Base-by-base conservation (phyloP, 2,113 vertebrate genomes). In the Pseudorectes ferrugineus region DNA sequence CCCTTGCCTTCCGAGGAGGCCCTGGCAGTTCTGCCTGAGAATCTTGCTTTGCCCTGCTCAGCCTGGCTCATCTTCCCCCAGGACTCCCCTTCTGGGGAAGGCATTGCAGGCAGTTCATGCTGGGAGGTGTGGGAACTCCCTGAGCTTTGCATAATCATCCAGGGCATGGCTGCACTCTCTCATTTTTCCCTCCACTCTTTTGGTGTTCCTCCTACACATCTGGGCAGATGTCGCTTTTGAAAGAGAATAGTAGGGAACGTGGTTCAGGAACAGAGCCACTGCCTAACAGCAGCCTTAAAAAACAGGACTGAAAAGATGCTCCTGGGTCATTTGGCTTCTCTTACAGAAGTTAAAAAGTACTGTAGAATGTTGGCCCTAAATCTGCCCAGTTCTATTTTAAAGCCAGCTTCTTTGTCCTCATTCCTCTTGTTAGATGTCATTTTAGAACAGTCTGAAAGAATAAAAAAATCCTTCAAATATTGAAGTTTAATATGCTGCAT, bases 121-220 rank as follows among this genome's bases (percentile, higher is more conserved):
- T 14, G 4, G 11, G 36, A 85, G 45, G 5, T 52, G 40, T 31
- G 66, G 74, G 45, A 87, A 7, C 74, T n/a, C 35, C 35, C 36
- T 21, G 15, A 10, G 42, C 62, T 88, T 40, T 35, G 54, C 15
- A 7, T 12, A 3, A 40, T 5, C 23, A 33, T 3, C 31, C 20
- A 1, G 15, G 26, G 5, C 2, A 0, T 14, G 36, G 70, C 11
- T 21, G 83, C 36, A 8, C 54, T 65, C 3, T 0, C 33, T 10
- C 8, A 2, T 31, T 88, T 76, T 28, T 61, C 43, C 13, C 46
- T 62, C 33, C 5, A 0, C 11, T 38, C 10, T 11, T 58, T 3
- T 28, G 33, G 3, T 73, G 76, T 83, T 58, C 67, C 36, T 71
- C 15, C 0, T 8, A 0, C 22, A 55, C 18, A 36, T 29, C 66